phyloP scores from a whole-genome alignment of 2,797 vertebrate species.

The Sylvilagus floridanus region DNA sequence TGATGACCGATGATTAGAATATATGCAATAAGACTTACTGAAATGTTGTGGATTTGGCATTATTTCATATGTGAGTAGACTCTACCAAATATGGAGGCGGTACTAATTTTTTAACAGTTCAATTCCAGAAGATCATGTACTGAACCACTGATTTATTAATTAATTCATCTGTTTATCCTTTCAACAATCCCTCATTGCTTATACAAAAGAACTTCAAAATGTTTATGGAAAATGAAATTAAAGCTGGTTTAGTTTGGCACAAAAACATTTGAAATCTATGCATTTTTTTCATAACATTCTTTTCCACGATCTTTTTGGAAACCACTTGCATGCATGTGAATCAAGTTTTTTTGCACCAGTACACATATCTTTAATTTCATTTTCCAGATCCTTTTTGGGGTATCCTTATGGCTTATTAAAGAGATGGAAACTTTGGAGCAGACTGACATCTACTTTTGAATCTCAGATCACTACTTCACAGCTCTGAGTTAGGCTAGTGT shows the following conservation, averaged over 20 bases:
- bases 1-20: not conserved
- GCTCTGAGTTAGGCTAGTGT: not conserved
- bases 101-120: not conserved
- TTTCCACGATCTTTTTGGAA: no score
- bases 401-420: not conserved
- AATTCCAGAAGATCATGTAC: not conserved
- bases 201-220: no score
- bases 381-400: no score
- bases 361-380: no score
- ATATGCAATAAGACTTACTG: not conserved
- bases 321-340: no score
- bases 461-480: not conserved
- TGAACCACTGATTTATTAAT: not conserved
- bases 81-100: not conserved
- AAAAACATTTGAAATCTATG: no score
- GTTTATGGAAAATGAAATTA: no score
- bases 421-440: not conserved
- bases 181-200: not conserved
- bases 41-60: not conserved
- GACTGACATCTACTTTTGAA: not conserved
- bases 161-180: not conserved
- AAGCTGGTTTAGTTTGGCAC: no score
- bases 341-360: no score
- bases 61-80: not conserved
- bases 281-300: no score